Evolutionary conservation across 2,113 vertebrate genomes (phyloP).

Genomic region (Campylorhamphus procurvoides): DNA sequence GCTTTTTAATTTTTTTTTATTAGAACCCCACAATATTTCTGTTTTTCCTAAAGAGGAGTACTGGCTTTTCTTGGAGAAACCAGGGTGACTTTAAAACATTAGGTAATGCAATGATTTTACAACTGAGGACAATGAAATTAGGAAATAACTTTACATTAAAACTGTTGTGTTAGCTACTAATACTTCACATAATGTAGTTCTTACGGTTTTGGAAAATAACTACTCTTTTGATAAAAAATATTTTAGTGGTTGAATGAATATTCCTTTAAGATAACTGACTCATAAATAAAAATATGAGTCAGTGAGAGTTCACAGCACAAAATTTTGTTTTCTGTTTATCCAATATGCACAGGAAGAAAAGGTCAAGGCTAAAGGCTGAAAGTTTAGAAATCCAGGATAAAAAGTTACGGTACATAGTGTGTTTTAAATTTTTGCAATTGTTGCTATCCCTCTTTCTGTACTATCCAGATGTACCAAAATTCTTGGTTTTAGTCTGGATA

Average conservation of each 20-base stretch:
- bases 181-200: not conserved
- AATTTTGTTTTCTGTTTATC: not conserved
- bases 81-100: not conserved
- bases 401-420: not conserved
- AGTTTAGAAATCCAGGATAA: constrained; percentile 18
- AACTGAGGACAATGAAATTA: not conserved
- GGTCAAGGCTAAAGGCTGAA: constrained; percentile 25
- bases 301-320: not conserved
- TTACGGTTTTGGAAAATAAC: not conserved
- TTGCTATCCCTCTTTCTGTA: not conserved
- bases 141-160: not conserved
- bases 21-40: fast-evolving
- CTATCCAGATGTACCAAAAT: not conserved
- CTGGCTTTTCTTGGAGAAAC: not conserved
- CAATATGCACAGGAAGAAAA: not conserved
- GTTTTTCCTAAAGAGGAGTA: not conserved
- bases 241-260: not conserved
- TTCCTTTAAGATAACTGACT: not conserved
- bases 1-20: not conserved
- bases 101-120: not conserved
- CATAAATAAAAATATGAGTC: not conserved
- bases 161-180: not conserved
- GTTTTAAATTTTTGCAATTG: constrained; percentile 28
- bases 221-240: not conserved
- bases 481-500: constrained; percentile 3